Percentiles rank a stretch among this genome's conserved stretches.
phyloP scores from a whole-genome alignment of 2,113 vertebrate genomes.

The Dasypus novemcinctus region DNA sequence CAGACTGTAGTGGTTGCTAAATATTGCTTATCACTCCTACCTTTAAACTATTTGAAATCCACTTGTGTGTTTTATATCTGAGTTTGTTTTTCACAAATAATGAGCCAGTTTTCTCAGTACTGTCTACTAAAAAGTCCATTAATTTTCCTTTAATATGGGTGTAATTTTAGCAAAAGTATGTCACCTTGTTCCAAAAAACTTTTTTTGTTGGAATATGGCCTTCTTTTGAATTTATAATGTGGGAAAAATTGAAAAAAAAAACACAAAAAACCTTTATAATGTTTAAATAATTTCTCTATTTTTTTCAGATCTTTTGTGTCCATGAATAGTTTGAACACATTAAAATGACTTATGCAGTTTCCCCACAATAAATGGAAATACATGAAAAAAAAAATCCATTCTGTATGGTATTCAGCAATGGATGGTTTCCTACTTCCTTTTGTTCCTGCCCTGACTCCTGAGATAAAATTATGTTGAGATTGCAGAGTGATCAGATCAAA shows the following conservation, averaged over 20 bases:
- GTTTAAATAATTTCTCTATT: slow-evolving; percentile 18
- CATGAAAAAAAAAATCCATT: too few species aligned
- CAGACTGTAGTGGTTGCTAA: not conserved
- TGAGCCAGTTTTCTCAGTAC: slow-evolving; percentile 41
- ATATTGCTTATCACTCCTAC: not conserved
- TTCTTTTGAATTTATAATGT: slow-evolving; percentile 45
- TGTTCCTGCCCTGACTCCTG: not conserved
- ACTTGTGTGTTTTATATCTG: slow-evolving; percentile 20
- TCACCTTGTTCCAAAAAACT: not conserved
- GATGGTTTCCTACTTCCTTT: not conserved
- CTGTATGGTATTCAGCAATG: not conserved
- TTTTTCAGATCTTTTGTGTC: not conserved
- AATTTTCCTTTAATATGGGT: not conserved
- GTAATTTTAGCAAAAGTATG: slow-evolving; percentile 42
- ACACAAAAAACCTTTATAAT: not conserved
- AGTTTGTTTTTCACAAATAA: not conserved
- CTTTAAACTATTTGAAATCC: slow-evolving; percentile 16
- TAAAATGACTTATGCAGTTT: not conserved
- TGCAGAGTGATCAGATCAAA: not conserved
- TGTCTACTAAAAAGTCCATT: slow-evolving; percentile 56
- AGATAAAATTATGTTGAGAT: not conserved
- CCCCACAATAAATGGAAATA: slow-evolving; percentile 42
- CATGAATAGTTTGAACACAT: not conserved
- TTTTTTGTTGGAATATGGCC: slow-evolving; percentile 16
- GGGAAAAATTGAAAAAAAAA: not conserved